Percentiles rank a stretch among this genome's conserved stretches.
Conservation (phyloP, 2,113 vertebrate species). For the Xyrauchen texanus region DNA sequence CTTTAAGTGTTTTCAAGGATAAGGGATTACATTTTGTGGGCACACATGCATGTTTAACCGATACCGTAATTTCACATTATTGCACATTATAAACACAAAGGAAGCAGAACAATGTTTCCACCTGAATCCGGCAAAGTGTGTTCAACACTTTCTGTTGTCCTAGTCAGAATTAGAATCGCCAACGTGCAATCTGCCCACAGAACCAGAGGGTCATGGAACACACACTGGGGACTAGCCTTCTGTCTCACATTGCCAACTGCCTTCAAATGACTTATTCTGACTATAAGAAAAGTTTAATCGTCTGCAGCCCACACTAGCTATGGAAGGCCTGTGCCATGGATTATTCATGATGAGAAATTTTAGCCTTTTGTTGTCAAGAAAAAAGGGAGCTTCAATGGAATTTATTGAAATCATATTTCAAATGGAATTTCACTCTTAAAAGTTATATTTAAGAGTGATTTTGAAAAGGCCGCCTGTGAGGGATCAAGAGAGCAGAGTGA, state of each 20-base stretch:
- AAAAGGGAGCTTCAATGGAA: not conserved
- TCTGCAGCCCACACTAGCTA: slow-evolving; percentile 25
- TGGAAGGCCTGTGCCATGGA: slow-evolving; percentile 20
- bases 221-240: slow-evolving; percentile 13
- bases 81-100: slow-evolving; percentile 8
- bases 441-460: slow-evolving; percentile 36
- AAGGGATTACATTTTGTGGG: not conserved
- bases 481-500: not conserved
- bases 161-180: slow-evolving; percentile 27
- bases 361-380: slow-evolving; percentile 27
- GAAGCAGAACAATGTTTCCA: slow-evolving; percentile 13
- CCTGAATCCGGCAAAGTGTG: no score
- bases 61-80: not conserved
- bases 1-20: no score
- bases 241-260: slow-evolving; percentile 26
- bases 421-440: slow-evolving; percentile 4
- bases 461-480: slow-evolving; percentile 5
- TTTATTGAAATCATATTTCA: not conserved
- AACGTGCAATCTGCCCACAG: slow-evolving; percentile 26
- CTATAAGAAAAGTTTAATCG: slow-evolving; percentile 20
- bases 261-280: slow-evolving; percentile 15
- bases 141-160: slow-evolving; percentile 19
- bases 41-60: not conserved
- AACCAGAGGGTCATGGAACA: slow-evolving; percentile 20
- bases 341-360: slow-evolving; percentile 34